Conservation (phyloP, 2,888 invertebrate genomes). For the Catocala fraxini region DNA sequence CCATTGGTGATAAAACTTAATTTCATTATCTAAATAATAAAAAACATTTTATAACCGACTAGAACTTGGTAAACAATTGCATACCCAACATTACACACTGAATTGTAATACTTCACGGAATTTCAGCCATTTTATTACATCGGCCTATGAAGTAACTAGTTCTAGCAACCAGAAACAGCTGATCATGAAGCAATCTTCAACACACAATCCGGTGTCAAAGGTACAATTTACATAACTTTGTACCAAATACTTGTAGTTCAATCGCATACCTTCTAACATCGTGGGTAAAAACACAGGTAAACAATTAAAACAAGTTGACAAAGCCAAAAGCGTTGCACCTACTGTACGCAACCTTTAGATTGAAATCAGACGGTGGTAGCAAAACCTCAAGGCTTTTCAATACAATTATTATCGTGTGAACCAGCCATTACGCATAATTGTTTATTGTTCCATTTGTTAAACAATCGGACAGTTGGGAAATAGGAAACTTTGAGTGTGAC, state of each 20-base stretch:
- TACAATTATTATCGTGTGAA: slow-evolving; percentile 77
- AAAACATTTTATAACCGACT: too few relatives aligned
- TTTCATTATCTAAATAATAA: too few relatives aligned
- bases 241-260: slow-evolving; percentile 33
- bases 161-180: not conserved
- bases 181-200: slow-evolving; percentile 4
- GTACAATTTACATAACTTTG: slow-evolving; percentile 14
- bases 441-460: slow-evolving; percentile 70
- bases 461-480: slow-evolving; percentile 66
- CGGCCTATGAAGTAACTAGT: not conserved
- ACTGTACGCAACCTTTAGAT: slow-evolving; percentile 78
- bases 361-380: slow-evolving; percentile 68
- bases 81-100: too few relatives aligned
- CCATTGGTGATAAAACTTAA: too few relatives aligned
- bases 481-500: slow-evolving; percentile 57
- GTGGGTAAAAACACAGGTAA: slow-evolving; percentile 28
- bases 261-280: slow-evolving; percentile 11
- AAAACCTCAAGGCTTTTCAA: slow-evolving; percentile 78
- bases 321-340: slow-evolving; percentile 46
- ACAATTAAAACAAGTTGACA: slow-evolving; percentile 48
- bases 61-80: too few relatives aligned
- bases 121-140: not conserved
- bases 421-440: slow-evolving; percentile 64
- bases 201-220: slow-evolving; percentile 10
- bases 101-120: not conserved